Evolutionary conservation across 2,888 invertebrate species (phyloP), one percentile per base, ranked within the genome.

Genomic region (Platycheirus albimanus): DNA sequence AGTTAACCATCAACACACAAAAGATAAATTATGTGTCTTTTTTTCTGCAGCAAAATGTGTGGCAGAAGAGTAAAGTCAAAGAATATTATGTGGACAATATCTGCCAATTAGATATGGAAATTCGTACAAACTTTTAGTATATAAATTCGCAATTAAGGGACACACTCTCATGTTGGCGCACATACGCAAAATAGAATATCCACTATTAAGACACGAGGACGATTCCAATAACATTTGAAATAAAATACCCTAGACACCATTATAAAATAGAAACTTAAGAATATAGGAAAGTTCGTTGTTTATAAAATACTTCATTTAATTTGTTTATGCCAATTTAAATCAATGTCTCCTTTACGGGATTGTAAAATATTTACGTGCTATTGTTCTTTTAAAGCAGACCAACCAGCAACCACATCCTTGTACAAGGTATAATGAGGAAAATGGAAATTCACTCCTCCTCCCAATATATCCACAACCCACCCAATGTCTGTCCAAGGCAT

Each of bases 21-120:
- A 67, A 67, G 36, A 38, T 36, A 13, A 36, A 36, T 38, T 13
- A 54, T 47, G 19, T 38, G 13, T 38, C 36, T 41, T 74, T 64
- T 43, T 64, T 64, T 45, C 36, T 64, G 19, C 17, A 36, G 30
- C 7, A 64, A 63, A 56, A 70, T 58, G 63, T 58, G 13, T n/a
- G 41, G 24, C 49, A 47, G 19, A 64, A 64, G 38, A 28, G 41
- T 20, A 36, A 11, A 52, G 13, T 36, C 38, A 15, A 69, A 38
- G 17, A 20, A 45, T 41, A 33, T 75, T 70, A 75, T 75, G 43
- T 75, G 47, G 56, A 75, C 56, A 80, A 70, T 80, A 70, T 64
- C 49, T 54, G 38, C 75, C 80, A 80, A 80, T 80, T 80, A 70
- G 54, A 56, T 75, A 80, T 80, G 79, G 74, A 80, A 80, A 80